phyloP scores from a whole-genome alignment of 1,140 invertebrate genomes.

The Cydia strobilella region DNA sequence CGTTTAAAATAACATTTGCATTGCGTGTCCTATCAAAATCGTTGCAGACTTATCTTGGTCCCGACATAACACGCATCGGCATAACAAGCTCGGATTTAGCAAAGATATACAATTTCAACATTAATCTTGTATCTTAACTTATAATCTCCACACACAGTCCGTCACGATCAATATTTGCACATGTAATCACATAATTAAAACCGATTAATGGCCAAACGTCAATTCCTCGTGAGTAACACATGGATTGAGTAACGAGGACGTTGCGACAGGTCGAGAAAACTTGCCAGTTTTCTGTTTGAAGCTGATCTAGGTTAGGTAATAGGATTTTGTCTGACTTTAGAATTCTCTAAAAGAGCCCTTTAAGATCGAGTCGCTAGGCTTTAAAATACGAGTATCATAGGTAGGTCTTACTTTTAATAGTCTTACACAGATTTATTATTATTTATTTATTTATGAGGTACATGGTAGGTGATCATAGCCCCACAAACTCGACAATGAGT shows the following conservation, averaged over 20 bases:
- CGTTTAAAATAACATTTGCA: too few relatives aligned
- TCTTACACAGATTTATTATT: too few relatives aligned
- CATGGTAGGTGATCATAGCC: too few relatives aligned
- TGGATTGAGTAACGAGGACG: not conserved
- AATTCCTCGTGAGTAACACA: not conserved
- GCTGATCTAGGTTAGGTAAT: conserved; percentile 6
- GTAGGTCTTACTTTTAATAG: too few relatives aligned
- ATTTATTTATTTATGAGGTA: too few relatives aligned
- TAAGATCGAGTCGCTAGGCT: too few relatives aligned
- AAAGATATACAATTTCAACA: not conserved
- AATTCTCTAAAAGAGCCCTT: not conserved
- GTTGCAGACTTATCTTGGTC: too few relatives aligned
- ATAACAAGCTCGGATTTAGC: too few relatives aligned
- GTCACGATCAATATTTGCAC: not conserved
- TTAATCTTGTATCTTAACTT: not conserved
- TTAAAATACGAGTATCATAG: too few relatives aligned
- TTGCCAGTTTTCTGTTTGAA: not conserved
- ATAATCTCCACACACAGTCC: not conserved
- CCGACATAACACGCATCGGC: too few relatives aligned
- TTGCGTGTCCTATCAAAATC: too few relatives aligned
- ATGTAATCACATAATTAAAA: not conserved
- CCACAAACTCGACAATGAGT: too few relatives aligned
- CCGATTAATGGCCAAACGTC: conserved; percentile 1
- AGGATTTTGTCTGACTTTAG: not conserved
- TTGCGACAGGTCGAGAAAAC: conserved; percentile 4